Percentiles rank a stretch among this genome's conserved stretches.
phyloP scores from a whole-genome alignment of 2,113 vertebrate species.

The Nyctereutes procyonoides region DNA sequence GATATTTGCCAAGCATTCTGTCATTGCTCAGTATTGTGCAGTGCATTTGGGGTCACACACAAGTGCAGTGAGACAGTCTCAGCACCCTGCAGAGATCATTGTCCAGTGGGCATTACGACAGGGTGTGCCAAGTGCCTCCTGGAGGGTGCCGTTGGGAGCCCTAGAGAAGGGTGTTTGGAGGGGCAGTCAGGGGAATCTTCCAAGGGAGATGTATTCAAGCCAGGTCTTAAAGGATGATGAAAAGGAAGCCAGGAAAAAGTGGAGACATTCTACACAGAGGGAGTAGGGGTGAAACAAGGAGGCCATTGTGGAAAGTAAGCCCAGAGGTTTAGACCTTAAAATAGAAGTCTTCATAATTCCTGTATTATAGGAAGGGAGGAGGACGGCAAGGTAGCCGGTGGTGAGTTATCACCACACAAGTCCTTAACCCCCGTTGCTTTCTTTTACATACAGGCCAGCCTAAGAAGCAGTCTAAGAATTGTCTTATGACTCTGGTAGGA shows the following conservation, averaged over 20 bases:
- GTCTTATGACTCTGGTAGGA: background rate
- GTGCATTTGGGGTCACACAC: background rate
- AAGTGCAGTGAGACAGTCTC: accelerated
- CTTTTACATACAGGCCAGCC: background rate
- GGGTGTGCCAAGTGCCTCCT: background rate
- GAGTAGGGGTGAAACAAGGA: background rate
- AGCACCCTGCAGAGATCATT: background rate
- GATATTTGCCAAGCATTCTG: background rate
- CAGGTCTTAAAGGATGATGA: background rate
- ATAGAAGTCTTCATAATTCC: background rate
- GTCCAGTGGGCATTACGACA: background rate
- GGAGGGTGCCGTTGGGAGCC: background rate
- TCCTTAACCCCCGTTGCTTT: background rate
- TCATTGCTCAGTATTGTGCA: background rate
- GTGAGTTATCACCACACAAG: background rate
- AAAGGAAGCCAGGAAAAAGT: background rate
- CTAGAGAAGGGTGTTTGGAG: background rate
- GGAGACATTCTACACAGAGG: background rate
- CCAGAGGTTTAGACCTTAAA: background rate
- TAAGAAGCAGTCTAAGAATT: background rate
- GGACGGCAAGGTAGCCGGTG: background rate
- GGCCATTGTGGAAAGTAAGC: background rate
- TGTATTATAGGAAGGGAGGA: background rate
- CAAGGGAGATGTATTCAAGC: background rate
- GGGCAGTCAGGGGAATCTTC: background rate